These are phyloP conservation scores for Euschistus heros DNA, from an alignment of 1,140 invertebrate genomes.

Conservation along the genomic window DNA sequence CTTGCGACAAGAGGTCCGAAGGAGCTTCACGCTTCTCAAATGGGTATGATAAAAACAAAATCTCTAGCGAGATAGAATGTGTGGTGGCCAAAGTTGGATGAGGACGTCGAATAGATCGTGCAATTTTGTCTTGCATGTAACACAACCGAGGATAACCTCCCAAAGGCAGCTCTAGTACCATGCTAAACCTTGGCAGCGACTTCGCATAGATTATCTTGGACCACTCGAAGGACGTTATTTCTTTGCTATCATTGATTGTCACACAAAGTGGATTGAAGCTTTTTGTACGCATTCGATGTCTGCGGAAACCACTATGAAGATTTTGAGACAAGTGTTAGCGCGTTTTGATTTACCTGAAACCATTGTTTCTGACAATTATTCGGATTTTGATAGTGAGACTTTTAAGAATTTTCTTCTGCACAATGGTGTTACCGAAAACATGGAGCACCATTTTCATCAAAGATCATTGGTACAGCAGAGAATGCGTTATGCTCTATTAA, in stretches of 20 bases:
- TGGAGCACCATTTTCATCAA: conserved; percentile 7
- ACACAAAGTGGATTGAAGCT: no score
- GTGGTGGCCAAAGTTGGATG: conserved; percentile 35
- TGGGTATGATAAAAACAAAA: conserved; percentile 35
- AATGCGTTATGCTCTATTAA: no score
- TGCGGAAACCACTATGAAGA: not conserved
- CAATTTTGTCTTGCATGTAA: no score
- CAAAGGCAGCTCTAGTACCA: no score
- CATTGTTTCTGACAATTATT: no score
- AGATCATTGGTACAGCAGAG: no score
- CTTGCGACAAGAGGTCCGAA: conserved; percentile 32
- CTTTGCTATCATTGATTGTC: no score
- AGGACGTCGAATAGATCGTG: conserved; percentile 33
- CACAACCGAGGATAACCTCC: no score
- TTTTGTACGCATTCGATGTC: not conserved
- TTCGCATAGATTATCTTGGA: conserved; percentile 23
- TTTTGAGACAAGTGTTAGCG: conserved; percentile 1
- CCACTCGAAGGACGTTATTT: no score
- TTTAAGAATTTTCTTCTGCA: not conserved
- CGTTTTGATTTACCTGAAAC: not conserved
- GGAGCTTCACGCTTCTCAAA: conserved; percentile 27
- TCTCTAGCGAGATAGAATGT: conserved; percentile 32
- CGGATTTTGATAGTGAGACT: conserved; percentile 5
- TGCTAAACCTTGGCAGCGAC: no score
- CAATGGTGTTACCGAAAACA: conserved; percentile 11